These are phyloP conservation scores for Mythimna albipuncta DNA, from an alignment of 2,888 invertebrate species.

Conservation along the genomic window DNA sequence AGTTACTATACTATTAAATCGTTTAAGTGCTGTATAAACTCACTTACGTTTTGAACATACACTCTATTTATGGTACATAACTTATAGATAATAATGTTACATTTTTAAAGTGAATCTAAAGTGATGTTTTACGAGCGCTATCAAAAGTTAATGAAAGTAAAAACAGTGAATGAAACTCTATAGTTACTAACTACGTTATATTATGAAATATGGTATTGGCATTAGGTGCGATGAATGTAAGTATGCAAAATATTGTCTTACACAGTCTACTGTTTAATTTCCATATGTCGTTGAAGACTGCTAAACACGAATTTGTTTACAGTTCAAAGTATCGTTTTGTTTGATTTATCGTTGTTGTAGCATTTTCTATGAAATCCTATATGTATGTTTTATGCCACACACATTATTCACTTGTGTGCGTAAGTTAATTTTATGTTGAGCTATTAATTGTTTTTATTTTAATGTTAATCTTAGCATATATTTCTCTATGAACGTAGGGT, in stretches of 20 bases:
- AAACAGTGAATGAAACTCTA: neutral
- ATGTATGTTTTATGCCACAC: neutral
- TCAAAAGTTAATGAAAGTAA: neutral
- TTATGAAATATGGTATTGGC: conserved; percentile 3
- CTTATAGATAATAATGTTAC: neutral
- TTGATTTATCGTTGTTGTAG: neutral
- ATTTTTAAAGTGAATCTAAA: conserved; percentile 8
- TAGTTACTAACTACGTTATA: neutral
- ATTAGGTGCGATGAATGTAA: neutral
- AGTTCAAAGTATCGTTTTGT: neutral
- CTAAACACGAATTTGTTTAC: conserved; percentile 13
- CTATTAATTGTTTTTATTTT: neutral
- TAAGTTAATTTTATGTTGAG: neutral
- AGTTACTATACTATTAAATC: neutral
- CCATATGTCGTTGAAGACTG: neutral
- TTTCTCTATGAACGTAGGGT: neutral
- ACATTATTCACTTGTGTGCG: neutral
- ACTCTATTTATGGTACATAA: neutral
- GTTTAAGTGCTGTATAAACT: neutral
- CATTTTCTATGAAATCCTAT: neutral
- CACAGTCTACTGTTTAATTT: conserved; percentile 16
- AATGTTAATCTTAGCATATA: neutral
- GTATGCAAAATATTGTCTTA: neutral
- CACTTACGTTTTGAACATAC: neutral
- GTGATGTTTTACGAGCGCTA: neutral